Evolutionary conservation across 2,888 invertebrate genomes (phyloP).

Genomic region (Drosophila pullipes): DNA sequence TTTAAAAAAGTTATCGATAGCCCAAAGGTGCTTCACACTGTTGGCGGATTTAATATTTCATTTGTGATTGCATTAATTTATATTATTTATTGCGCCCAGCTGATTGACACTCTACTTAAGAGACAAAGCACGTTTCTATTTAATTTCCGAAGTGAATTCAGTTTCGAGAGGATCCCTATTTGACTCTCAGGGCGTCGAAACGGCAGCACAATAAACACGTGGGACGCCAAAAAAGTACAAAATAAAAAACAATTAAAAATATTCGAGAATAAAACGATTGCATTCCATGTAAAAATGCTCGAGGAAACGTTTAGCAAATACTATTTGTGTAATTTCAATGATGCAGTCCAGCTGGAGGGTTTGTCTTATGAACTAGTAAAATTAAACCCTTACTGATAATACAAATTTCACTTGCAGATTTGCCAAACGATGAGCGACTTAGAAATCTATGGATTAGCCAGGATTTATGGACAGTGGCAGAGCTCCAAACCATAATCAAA

Average conservation of each 20-base stretch:
- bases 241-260: background rate
- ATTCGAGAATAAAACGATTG: slow-evolving; percentile 1
- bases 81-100: background rate
- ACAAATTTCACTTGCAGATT: slow-evolving; percentile 46
- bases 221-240: slow-evolving; percentile 23
- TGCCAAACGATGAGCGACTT: slow-evolving; percentile 58
- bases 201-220: slow-evolving; percentile 16
- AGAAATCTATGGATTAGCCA: slow-evolving; percentile 68
- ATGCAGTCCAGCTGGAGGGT: slow-evolving; percentile 66
- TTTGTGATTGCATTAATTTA: background rate
- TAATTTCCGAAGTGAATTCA: background rate
- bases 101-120: background rate
- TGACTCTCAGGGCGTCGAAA: no score
- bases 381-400: background rate
- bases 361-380: background rate
- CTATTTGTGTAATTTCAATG: slow-evolving; percentile 82
- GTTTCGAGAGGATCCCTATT: background rate
- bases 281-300: slow-evolving; percentile 39
- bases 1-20: slow-evolving; percentile 15
- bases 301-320: slow-evolving; percentile 59
- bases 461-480: slow-evolving; percentile 68
- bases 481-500: slow-evolving; percentile 58
- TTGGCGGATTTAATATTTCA: slow-evolving; percentile 13
- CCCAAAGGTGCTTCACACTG: background rate
- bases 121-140: background rate